Base-by-base conservation (phyloP, 2,888 invertebrate species). In the Acronicta alni region DNA sequence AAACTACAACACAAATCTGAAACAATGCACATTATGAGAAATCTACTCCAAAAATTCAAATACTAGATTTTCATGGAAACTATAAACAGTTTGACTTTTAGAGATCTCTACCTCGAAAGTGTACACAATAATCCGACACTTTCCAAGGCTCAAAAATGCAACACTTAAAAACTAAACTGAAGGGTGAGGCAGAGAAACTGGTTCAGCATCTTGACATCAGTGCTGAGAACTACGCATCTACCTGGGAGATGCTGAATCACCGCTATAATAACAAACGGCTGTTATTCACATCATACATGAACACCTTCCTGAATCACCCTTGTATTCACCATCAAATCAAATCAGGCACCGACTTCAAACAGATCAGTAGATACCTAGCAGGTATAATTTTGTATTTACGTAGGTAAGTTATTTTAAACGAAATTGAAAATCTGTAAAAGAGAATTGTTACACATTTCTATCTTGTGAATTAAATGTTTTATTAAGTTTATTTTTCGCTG, bases 21-120 rank as follows among this genome's bases (percentile, higher is more conserved):
- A 49, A 57, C 44, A 57, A 57, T 7, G 44, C 44, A 8, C 46
- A 26, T 35, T 52, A 46, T 26, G 52, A 52, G 35, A 57, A 57
- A 17, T 44, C 46, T 23, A 46, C 46, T 6, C 46, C 57, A 17
- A 46, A 46, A 46, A 57, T 57, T 4, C 17, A 30, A 10, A 30
- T 30, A 30, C 30, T 10, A 3, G 30, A 30, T 30, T 30, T 30
- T 30, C 12, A 30, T 30, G 30, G 30, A 9, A 30, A 30, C 3
- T 30, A 30, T 30, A 30, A 30, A 9, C 30, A 30, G 10, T 30
- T 30, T 12, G 10, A 10, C 30, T 30, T 30, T 30, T 30, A 30
- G 30, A 30, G 30, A 30, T 10, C 30, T 30, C 10, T 30, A 30
- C 3, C 30, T 30, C 10, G 30, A 30, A 30, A 30, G 30, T 30